Conservation (phyloP, 2,113 vertebrate genomes). For the Grantiella picta region DNA sequence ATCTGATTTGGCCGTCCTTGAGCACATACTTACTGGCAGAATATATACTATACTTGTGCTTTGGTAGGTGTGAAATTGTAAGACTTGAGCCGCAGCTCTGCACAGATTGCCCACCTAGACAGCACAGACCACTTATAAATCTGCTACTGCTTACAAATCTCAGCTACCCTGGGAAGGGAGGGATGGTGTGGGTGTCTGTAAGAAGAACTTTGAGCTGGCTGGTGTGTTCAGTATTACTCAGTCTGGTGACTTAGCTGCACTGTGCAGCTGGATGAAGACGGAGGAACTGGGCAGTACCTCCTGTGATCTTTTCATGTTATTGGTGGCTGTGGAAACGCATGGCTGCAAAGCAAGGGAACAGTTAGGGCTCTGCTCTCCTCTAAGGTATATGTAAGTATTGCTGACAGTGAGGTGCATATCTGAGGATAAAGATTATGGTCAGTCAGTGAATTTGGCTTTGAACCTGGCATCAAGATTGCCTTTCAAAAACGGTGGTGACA, state of each 20-base stretch:
- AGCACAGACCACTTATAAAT: neutral
- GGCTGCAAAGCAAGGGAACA: neutral
- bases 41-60: neutral
- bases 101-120: neutral
- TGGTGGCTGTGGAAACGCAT: neutral
- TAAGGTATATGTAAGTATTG: neutral
- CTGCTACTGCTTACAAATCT: neutral
- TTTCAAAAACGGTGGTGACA: neutral
- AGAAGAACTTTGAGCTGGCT: neutral
- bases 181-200: neutral
- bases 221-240: neutral
- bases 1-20: neutral
- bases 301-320: neutral
- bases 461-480: neutral
- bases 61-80: neutral
- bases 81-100: neutral
- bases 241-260: neutral
- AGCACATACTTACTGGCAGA: neutral
- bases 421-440: neutral
- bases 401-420: neutral
- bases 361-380: neutral
- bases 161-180: neutral
- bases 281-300: neutral
- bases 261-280: neutral
- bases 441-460: neutral